phyloP scores from a whole-genome alignment of 2,888 invertebrate genomes.

The Drosophila paranaensis region DNA sequence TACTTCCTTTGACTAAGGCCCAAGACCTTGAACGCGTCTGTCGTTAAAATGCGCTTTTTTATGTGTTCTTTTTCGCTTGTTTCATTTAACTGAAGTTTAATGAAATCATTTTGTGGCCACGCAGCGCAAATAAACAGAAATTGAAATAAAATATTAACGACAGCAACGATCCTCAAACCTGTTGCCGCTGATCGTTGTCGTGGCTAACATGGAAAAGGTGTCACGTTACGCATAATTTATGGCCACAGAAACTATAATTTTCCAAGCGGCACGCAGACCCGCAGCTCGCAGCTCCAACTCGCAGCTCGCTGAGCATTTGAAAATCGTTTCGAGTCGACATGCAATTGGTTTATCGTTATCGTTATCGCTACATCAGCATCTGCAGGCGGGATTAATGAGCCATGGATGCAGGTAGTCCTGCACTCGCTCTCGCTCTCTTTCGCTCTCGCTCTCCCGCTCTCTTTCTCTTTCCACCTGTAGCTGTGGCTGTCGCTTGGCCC shows the following conservation, averaged over 20 bases:
- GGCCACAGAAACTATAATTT: constrained; percentile 69
- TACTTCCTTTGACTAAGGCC: constrained; percentile 60
- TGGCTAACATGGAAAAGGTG: constrained; percentile 81
- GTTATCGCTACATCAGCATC: constrained; percentile 34
- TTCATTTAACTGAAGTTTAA: constrained; percentile 71
- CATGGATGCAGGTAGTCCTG: constrained; percentile 34
- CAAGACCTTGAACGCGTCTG: constrained; percentile 70
- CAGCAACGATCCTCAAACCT: constrained; percentile 51
- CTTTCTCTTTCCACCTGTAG: constrained; percentile 30
- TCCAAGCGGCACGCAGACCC: constrained; percentile 51
- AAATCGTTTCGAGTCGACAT: constrained; percentile 53
- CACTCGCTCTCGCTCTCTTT: neutral
- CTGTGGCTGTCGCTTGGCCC: constrained; percentile 27
- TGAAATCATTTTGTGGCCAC: constrained; percentile 69
- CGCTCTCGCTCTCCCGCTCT: neutral
- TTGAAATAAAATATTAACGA: constrained; percentile 75
- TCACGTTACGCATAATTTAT: constrained; percentile 84
- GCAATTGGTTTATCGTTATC: constrained; percentile 52
- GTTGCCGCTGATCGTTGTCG: constrained; percentile 43
- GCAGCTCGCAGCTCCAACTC: constrained; percentile 20
- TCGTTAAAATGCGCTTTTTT: constrained; percentile 24
- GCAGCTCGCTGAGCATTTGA: constrained; percentile 38
- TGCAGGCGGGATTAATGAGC: constrained; percentile 15
- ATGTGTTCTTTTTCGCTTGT: constrained; percentile 27
- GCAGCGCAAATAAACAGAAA: constrained; percentile 49